phyloP scores from a whole-genome alignment of 2,113 vertebrate species.

The Oreotrochilus melanogaster region DNA sequence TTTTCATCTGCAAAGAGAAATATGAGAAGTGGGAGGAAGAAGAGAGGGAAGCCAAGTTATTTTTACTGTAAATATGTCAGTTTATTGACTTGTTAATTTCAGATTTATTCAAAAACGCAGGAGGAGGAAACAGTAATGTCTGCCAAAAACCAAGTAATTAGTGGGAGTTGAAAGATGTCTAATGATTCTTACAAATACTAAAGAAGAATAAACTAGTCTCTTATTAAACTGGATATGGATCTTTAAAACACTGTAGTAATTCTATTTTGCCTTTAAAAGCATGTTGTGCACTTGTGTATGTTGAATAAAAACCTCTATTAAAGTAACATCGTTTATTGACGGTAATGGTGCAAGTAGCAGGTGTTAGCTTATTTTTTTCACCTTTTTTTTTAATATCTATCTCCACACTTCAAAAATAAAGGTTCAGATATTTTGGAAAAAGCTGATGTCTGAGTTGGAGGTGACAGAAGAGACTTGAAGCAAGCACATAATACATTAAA shows the following conservation, averaged over 20 bases:
- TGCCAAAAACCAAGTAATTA: conserved; percentile 64
- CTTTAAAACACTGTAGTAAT: conserved; percentile 32
- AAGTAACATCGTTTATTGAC: conserved; percentile 1
- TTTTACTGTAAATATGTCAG: conserved; percentile 60
- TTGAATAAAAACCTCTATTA: not conserved
- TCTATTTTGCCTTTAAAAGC: conserved; percentile 14
- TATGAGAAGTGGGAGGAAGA: conserved; percentile 36
- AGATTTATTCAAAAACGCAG: conserved; percentile 48
- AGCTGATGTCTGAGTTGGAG: not conserved
- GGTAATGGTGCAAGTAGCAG: not conserved
- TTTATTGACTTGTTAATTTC: conserved; percentile 65
- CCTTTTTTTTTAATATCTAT: not conserved
- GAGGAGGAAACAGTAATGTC: conserved; percentile 35
- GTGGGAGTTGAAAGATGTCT: conserved; percentile 56
- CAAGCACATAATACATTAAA: too few relatives aligned
- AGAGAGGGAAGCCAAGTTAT: conserved; percentile 20
- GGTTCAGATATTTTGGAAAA: not conserved
- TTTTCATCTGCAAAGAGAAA: conserved; percentile 28
- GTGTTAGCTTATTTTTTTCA: not conserved
- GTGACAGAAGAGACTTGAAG: not conserved
- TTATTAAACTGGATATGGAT: conserved; percentile 23
- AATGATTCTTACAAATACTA: conserved; percentile 51
- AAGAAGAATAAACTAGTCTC: conserved; percentile 40
- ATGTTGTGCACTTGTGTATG: conserved; percentile 47
- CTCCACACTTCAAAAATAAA: not conserved